Evolutionary conservation across 2,888 invertebrate species (phyloP), one percentile per base, ranked within the genome.

Genomic region (Carabus problematicus): DNA sequence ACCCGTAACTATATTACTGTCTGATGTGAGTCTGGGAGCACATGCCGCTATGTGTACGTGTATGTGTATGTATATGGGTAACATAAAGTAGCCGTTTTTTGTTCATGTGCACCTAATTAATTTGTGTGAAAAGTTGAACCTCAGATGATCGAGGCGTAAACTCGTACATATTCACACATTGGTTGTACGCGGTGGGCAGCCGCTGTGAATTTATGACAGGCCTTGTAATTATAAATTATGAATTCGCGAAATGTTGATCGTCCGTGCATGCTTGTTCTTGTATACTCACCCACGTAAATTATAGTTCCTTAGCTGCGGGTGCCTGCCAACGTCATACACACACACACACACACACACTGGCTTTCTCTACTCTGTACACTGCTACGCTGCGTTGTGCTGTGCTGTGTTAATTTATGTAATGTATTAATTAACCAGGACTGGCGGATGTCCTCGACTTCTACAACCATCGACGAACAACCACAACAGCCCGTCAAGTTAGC

Each of bases 191-290:
- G 29, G 49, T 41, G 54, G 42, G 49, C 49, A 54, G 55, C 63
- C 63, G 52, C 63, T 49, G 52, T 16, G 29, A 64, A 64, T 64
- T 64, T 64, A 64, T 64, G 19, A 54, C 64, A 64, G 54, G 16
- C 42, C 64, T 64, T 43, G 55, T 64, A 64, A 64, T 64, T 64
- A 64, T 64, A 64, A 64, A 64, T 64, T 64, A 64, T 64, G 54
- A 64, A 64, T 42, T 64, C 64, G 54, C 64, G 55, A 54, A 29
- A 64, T 54, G 55, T 64, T 52, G 29, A 6, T 29, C 6, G 6
- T 29, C 29, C 29, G 29, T 29, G 29, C 29, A 29, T 29, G 29
- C 29, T 29, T 29, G 29, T 29, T 29, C 29, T 18, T 49, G 47
- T 61, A 60, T 45, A 61, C 40, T 61, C 61, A 61, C 61, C 61